Evolutionary conservation across 2,113 vertebrate species (phyloP), one percentile per base, ranked within the genome.

Genomic region (Mirza zaza): DNA sequence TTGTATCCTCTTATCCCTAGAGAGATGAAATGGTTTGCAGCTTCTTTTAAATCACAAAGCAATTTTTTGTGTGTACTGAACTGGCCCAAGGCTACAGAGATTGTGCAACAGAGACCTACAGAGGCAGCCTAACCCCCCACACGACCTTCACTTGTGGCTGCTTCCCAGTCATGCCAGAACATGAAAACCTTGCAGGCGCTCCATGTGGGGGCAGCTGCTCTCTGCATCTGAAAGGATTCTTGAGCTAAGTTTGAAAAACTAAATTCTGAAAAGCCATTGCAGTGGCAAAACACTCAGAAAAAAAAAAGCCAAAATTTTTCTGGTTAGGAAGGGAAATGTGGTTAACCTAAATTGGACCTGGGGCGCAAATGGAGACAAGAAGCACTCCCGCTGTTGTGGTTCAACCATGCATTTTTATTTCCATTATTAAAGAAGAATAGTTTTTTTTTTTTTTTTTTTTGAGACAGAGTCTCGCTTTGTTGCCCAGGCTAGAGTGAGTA

Each of bases 31-130:
- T n/a, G 52, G 34, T 85, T 87, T 93, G 45, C 84, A 93, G 91
- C 70, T 90, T 91, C 80, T 94, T 95, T 95, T 91, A 91, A 96
- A 91, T 90, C 94, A 96, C 97, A 95, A 96, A 95, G 95, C 80
- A 94, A 85, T 93, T 95, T 93, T 96, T 94, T 82, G 61, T 94
- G 94, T 82, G 45, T 13, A 29, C 32, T 61, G 83, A 95, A 91
- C 2, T 80, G 93, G 93, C 93, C 77, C 63, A 63, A 92, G 87
- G 86, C 79, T 68, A 90, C 10, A 13, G 93, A 96, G 82, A 92
- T 10, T 48, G 52, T 36, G 86, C 94, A 97, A 96, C 84, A 90
- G 90, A 90, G 90, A 95, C 67, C 70, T 34, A 70, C 81, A 80
- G 93, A 67, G 9, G 27, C 3, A 39, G 39, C 96, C 94, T 92